A percentile compares a stretch with the other conserved stretches of the same genome.
These are phyloP conservation scores for Drosophila equinoxialis DNA, from an alignment of 1,140 invertebrate species.

Conservation along the genomic window DNA sequence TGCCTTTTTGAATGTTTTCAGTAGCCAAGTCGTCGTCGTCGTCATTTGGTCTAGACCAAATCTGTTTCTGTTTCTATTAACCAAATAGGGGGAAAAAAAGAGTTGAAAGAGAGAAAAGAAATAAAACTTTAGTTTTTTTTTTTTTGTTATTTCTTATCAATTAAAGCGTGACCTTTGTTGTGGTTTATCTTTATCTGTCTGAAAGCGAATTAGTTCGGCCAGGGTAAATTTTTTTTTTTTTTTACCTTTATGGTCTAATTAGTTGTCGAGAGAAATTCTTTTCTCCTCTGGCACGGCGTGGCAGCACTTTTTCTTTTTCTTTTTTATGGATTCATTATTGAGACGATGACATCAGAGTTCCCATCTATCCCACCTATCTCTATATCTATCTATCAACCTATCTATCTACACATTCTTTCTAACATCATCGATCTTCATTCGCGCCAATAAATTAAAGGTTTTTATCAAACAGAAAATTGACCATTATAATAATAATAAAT, in stretches of 20 bases:
- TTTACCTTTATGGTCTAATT: conserved; percentile 76
- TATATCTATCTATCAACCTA: neutral
- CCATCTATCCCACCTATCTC: conserved; percentile 1
- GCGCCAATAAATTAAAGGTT: conserved; percentile 49
- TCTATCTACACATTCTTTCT: neutral
- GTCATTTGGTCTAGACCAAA: conserved; percentile 20
- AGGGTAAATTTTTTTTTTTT: conserved; percentile 25
- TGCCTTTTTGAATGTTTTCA: conserved; percentile 33
- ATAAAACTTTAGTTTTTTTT: conserved; percentile 55
- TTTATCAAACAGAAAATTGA: conserved; percentile 29
- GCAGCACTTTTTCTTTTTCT: conserved; percentile 5
- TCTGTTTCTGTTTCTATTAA: neutral
- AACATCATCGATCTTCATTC: conserved; percentile 25
- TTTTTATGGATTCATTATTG: conserved; percentile 40
- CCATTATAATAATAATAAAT: neutral
- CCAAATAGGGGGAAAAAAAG: conserved; percentile 17
- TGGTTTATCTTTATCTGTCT: conserved; percentile 66
- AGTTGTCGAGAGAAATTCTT: conserved; percentile 70
- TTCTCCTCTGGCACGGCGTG: conserved; percentile 4
- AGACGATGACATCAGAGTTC: conserved; percentile 62
- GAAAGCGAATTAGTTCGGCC: conserved; percentile 67
- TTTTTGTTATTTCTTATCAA: conserved; percentile 62
- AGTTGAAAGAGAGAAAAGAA: conserved; percentile 24
- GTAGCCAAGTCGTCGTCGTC: conserved; percentile 35
- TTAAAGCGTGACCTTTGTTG: conserved; percentile 81